Evolutionary conservation across 2,888 invertebrate genomes (phyloP).

Genomic region (Sphaerophoria rueppellii): DNA sequence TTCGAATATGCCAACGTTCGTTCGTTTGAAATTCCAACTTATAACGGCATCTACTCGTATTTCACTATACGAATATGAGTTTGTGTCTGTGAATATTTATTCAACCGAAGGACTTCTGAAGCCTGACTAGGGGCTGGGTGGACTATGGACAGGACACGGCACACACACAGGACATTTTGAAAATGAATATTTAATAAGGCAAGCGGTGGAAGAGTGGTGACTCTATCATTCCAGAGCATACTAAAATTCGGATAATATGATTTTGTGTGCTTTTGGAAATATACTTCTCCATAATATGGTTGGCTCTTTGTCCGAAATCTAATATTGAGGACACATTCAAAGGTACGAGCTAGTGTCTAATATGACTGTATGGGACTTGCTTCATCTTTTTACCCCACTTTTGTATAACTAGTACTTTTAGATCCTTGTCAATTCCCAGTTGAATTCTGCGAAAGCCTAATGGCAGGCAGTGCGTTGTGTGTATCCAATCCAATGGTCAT

Average conservation of each 20-base stretch:
- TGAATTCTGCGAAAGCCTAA: conserved; percentile 62
- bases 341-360: conserved; percentile 50
- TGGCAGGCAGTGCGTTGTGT: not conserved
- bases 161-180: conserved; percentile 49
- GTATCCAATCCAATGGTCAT: conserved; percentile 8
- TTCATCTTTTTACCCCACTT: conserved; percentile 35
- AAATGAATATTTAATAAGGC: conserved; percentile 73
- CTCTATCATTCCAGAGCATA: conserved; percentile 63
- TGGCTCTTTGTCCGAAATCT: conserved; percentile 35
- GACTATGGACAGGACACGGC: not conserved
- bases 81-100: conserved; percentile 43
- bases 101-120: conserved; percentile 2
- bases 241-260: conserved; percentile 70
- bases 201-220: conserved; percentile 34
- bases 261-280: conserved; percentile 69
- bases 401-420: conserved; percentile 26
- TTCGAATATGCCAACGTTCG: conserved; percentile 17
- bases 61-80: conserved; percentile 32
- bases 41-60: conserved; percentile 24
- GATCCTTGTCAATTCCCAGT: conserved; percentile 69
- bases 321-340: conserved; percentile 57
- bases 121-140: not conserved
- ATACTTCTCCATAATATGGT: conserved; percentile 36
- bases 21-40: conserved; percentile 56
- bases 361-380: conserved; percentile 44